Evolutionary conservation across 92 coral and sea anemone genomes (phyloP), one percentile per base, ranked within the genome.

Genomic region (Meandrina meandrites): DNA sequence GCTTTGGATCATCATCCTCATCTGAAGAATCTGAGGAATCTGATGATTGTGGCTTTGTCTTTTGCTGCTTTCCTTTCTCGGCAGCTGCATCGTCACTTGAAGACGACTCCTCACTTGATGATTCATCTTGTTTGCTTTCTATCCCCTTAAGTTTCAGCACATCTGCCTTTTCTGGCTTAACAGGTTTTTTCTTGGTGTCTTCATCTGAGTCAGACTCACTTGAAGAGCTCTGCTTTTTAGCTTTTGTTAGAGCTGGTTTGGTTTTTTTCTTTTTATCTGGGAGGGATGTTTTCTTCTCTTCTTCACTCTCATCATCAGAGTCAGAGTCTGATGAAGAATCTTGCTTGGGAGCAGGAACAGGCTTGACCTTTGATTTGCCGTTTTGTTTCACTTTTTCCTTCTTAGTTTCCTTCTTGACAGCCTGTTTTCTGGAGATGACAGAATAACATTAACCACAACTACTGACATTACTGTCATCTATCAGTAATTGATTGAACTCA

Each of bases 61-160:
- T 54, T 17, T 40, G 35, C 36, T 10, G 77, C 48, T 47, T 71
- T 1, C 27, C 74, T 60, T 54, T 51, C 51, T 32, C 56, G 68
- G 50, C 79, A 8, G 56, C 70, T 30, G 81, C 77, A 30, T 78
- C 76, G 21, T 78, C 85, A 68, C 85, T 72, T 40, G 84, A 77
- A 51, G 88, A 89, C 32, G 93, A 81, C 18, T 78, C 85, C 7
- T 64, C 90, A 76, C 78, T 85, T 48, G 88, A 85, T 45, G 88
- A 76, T 31, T 28, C 68, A 31, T 19, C 82, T 28, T 75, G 30
- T 42, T 60, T 85, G 22, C 28, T 18, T 86, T 70, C 60, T 35
- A 91, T 32, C 18, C 91, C 90, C 81, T 60, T 83, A 32, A 90
- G 71, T 70, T 90, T 71, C 28, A 79, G 19, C 31, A 80, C 86